Base-by-base conservation (phyloP, 1,140 invertebrate species). In the Meloidogyne exigua region DNA sequence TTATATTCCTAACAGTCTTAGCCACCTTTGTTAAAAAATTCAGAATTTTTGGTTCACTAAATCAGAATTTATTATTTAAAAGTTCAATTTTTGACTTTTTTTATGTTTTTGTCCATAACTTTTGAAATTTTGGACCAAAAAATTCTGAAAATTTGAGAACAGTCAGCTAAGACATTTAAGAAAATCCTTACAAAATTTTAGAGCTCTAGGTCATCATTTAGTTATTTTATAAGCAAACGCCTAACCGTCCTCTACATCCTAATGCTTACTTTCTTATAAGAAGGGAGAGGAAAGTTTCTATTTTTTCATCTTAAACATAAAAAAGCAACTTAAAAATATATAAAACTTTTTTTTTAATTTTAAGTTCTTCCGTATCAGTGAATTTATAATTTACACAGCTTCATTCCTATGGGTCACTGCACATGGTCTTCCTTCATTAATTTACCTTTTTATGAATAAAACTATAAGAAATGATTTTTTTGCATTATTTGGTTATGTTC, bases 401-500 rank as follows among this genome's bases (percentile, higher is more conserved):
- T 74, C 65, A 2, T 75, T 75, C 21, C 26, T 68, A 3, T 75
- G 74, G 74, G 66, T 75, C 2, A 63, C 49, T n/a, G 74, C 74
- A 1, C 74, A 75, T 21, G 74, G 74, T 32, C 65, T 75, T 15
- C 74, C 74, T 21, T 68, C 74, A 21, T 26, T 75, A 25, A 75
- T 75, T 62, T 75, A 75, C 25, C 49, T 75, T 26, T 21, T 64
- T 64, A 75, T 75, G 74, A 75, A 75, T 64, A 68, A 74, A 28
- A 75, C 74, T 13, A 68, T 75, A 25, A 49, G 74, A 15, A 62
- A 65, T 36, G 74, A 75, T 25, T 32, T 75, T 75, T 49, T 70
- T 21, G 49, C 49, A n/a, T 5, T 57, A 57, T 57, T 57, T 57
- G 49, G 49, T 1, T 57, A 57, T n/a, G 49, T 57, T n/a, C 49